These are phyloP conservation scores for Propithecus perrieri DNA, from an alignment of 2,797 vertebrate genomes.

Conservation along the genomic window DNA sequence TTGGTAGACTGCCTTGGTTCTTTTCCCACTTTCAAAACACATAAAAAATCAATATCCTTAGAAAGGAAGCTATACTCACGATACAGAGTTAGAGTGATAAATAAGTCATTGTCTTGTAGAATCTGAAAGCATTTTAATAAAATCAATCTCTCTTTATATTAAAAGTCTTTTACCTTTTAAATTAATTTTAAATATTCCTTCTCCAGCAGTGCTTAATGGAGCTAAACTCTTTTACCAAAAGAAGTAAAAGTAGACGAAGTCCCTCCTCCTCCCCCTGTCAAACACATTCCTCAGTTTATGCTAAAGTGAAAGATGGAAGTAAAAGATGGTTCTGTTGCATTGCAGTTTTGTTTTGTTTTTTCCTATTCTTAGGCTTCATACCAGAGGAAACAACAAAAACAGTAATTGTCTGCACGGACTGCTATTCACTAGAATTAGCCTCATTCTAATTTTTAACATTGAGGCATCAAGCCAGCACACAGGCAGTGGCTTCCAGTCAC, in stretches of 20 bases:
- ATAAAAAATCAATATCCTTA: slow-evolving; percentile 65
- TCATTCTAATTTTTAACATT: slow-evolving; percentile 22
- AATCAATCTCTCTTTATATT: slow-evolving; percentile 56
- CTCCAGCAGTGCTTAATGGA: background rate
- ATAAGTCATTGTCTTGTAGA: slow-evolving; percentile 82
- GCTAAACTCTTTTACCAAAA: background rate
- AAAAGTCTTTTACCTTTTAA: slow-evolving; percentile 61
- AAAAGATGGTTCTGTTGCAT: slow-evolving; percentile 3
- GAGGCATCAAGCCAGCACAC: background rate
- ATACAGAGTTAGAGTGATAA: slow-evolving; percentile 83
- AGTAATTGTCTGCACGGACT: background rate
- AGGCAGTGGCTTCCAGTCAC: background rate
- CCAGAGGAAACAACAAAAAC: slow-evolving; percentile 43
- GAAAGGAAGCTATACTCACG: slow-evolving; percentile 71
- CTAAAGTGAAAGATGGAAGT: background rate
- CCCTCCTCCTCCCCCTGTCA: background rate
- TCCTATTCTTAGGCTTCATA: background rate
- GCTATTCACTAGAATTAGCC: slow-evolving; percentile 37
- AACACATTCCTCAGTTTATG: background rate
- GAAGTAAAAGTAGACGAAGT: background rate
- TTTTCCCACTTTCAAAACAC: slow-evolving; percentile 70
- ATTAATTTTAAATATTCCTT: slow-evolving; percentile 63
- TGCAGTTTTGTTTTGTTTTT: background rate
- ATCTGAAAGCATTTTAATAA: slow-evolving; percentile 74
- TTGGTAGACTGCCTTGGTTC: slow-evolving; percentile 66